phyloP scores from a whole-genome alignment of 2,113 vertebrate genomes.

The Apodemus speciosus region DNA sequence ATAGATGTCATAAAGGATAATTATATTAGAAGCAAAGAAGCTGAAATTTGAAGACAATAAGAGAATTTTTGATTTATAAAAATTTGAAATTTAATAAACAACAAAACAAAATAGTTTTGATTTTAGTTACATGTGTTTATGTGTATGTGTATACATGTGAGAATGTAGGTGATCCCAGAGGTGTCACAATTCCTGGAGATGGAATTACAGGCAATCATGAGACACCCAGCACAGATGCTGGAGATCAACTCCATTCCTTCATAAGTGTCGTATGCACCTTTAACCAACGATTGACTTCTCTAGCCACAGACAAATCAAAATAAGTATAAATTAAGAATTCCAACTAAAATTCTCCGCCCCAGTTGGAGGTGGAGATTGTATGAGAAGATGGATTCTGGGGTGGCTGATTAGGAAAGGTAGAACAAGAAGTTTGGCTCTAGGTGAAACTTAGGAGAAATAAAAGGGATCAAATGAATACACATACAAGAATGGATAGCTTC shows the following conservation, averaged over 20 bases:
- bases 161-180: not conserved
- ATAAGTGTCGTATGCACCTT: not conserved
- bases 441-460: not conserved
- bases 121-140: not conserved
- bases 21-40: slow-evolving; percentile 7
- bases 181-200: not conserved
- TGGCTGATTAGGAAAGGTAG: not conserved
- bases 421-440: not conserved
- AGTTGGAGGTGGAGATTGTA: not conserved
- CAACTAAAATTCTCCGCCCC: not conserved
- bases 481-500: not conserved
- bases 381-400: not conserved
- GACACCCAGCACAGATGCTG: not conserved
- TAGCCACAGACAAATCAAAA: not conserved
- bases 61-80: not conserved
- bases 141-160: not conserved
- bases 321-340: not conserved
- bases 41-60: not conserved
- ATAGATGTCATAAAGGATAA: not conserved
- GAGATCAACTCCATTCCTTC: not conserved
- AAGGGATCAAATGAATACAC: not conserved
- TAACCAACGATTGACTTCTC: not conserved
- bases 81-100: not conserved
- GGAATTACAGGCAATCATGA: not conserved
- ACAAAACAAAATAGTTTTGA: not conserved